Evolutionary conservation across 2,888 invertebrate species (phyloP), one percentile per base, ranked within the genome.

Genomic region (Rhamnusium bicolor): DNA sequence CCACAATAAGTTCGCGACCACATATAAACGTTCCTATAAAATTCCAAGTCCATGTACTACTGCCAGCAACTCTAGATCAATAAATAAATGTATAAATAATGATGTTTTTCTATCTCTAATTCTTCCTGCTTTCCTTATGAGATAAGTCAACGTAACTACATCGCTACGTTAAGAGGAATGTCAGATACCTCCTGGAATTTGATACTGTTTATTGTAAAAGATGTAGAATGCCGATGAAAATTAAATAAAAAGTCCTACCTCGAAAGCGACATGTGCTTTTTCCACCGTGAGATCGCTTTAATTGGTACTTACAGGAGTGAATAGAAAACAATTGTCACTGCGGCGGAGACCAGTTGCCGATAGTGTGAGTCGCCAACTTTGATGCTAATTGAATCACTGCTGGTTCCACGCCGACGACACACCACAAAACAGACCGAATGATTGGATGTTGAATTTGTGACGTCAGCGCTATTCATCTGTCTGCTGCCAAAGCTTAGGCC

Each of bases 301-400:
- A 79, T 79, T 76, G 75, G 77, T 76, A 76, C 73, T 75, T 72
- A 73, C 72, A 76, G 63, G 73, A 68, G 70, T 76, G 75, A 76
- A 75, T 75, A 76, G 79, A 76, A 72, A 77, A 79, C 77, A 79
- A 76, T 79, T 78, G 79, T 77, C 79, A 73, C 74, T 62, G 69
- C 29, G 40, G 29, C 54, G 58, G 51, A 60, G 67, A 71, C 56
- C 63, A 67, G 72, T 73, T 74, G 70, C 74, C 73, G 58, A 60
- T 72, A 69, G 74, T 77, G 73, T 65, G 67, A 65, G 76, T 70
- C 73, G 76, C 72, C 69, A 51, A 69, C 72, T 72, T 74, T 75
- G 70, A 74, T 75, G 75, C 75, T 78, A 75, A 78, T 79, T 79
- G 79, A 79, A 79, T 74, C 72, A 72, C 78, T 69, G 75, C 78